Percentiles rank a stretch among this genome's conserved stretches.
These are phyloP conservation scores for Pantelozetes paolii DNA, from an alignment of 2,888 invertebrate genomes.

Conservation along the genomic window DNA sequence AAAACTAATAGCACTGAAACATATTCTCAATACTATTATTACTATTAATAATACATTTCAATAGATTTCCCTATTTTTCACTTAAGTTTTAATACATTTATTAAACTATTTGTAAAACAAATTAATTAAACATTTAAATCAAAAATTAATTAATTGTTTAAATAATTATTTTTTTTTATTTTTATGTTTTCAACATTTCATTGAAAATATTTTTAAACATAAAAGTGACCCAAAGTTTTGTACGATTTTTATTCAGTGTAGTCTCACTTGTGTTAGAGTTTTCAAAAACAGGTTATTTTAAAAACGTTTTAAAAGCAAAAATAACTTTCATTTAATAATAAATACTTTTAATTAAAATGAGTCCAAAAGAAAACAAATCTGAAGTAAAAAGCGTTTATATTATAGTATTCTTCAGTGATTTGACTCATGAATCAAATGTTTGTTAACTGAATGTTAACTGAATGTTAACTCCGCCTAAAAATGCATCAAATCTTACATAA, in stretches of 20 bases:
- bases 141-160: no score
- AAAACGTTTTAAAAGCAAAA: no score
- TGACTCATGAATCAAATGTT: constrained; percentile 2
- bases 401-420: neutral
- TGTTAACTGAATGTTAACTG: no score
- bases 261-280: no score
- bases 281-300: no score
- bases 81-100: no score
- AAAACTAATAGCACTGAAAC: constrained; percentile 12
- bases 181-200: no score
- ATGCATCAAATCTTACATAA: neutral
- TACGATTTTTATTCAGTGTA: no score
- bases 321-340: neutral
- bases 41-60: neutral
- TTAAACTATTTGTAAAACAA: no score
- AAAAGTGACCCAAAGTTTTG: no score
- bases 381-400: neutral
- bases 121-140: neutral
- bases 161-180: no score
- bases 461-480: neutral
- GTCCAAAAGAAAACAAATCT: neutral
- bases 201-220: no score
- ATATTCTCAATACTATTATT: neutral
- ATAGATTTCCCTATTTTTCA: neutral
- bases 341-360: neutral